Base-by-base conservation (phyloP, 2,113 vertebrate genomes). In the Semnornis frantzii region DNA sequence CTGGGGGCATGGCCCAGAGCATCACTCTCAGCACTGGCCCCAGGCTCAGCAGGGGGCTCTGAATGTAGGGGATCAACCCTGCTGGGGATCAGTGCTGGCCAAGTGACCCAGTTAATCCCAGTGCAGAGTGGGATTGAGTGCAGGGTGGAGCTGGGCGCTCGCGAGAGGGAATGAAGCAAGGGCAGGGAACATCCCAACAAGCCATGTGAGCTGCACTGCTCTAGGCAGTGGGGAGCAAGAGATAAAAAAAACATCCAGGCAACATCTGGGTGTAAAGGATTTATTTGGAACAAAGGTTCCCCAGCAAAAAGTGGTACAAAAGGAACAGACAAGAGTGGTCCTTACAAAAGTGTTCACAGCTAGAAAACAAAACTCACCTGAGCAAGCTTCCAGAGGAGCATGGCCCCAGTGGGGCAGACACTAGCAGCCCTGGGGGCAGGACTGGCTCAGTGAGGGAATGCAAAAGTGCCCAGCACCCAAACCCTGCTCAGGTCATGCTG, bases 391-490 rank as follows among this genome's bases (percentile, higher is more conserved):
- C 20, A 88, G 3, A 9, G 25, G 34, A 18, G 70, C 76, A 81
- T 0, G 0, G 73, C 79, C 74, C 34, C 58, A 2, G 94, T 46
- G 1, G 1, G 73, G 52, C 21, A 3, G 64, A 30, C 18, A 12
- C 4, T 5, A 70, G 21, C 27, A 5, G 52, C 72, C 54, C 71
- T 25, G 0, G 2, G 2, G 68, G n/a, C 58, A 46, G 87, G 85
- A 85, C 82, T 87, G 87, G 34, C 91, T 89, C 95, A 90, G 77
- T 5, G 83, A 93, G 84, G 94, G 94, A 95, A 96, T 92, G 93
- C 66, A 86, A 90, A 91, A 39, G 92, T 94, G 82, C 82, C 75
- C 82, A 6, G 94, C 75, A 58, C 85, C 79, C 63, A 79, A 79
- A 85, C 48, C 21, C 85, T 64, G 81, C 87, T 44, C 80, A n/a